These are phyloP conservation scores for Ivindomyrus marchei DNA, from an alignment of 2,113 vertebrate species.

Conservation along the genomic window DNA sequence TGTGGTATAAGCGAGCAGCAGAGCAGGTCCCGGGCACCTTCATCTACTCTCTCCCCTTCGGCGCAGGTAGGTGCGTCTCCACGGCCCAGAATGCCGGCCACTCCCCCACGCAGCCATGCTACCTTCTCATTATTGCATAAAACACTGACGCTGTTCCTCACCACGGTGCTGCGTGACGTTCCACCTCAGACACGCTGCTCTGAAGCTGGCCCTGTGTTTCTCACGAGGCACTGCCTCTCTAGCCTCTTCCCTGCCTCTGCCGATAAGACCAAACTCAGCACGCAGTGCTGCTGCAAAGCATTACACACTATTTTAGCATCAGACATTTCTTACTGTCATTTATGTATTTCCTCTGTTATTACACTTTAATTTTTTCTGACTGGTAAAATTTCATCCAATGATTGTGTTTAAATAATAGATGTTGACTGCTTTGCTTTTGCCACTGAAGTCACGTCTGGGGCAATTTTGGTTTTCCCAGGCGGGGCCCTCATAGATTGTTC, in stretches of 20 bases:
- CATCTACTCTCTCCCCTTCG: slow-evolving; percentile 91
- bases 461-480: background rate
- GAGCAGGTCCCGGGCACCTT: slow-evolving; percentile 95
- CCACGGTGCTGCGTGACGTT: background rate
- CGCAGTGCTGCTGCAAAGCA: background rate
- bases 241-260: background rate
- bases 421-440: background rate
- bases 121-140: background rate
- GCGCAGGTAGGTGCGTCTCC: slow-evolving; percentile 56
- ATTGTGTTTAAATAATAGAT: background rate
- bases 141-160: background rate
- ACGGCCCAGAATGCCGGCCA: too few species aligned
- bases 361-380: background rate
- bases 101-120: background rate
- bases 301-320: background rate
- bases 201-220: background rate
- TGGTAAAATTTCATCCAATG: background rate
- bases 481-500: background rate
- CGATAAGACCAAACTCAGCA: background rate
- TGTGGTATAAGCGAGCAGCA: slow-evolving; percentile 95
- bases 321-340: background rate
- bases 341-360: background rate
- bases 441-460: background rate
- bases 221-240: background rate
- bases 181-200: background rate